Evolutionary conservation across 2,797 vertebrate species (phyloP).

Genomic region (Eutrigla gurnardus): DNA sequence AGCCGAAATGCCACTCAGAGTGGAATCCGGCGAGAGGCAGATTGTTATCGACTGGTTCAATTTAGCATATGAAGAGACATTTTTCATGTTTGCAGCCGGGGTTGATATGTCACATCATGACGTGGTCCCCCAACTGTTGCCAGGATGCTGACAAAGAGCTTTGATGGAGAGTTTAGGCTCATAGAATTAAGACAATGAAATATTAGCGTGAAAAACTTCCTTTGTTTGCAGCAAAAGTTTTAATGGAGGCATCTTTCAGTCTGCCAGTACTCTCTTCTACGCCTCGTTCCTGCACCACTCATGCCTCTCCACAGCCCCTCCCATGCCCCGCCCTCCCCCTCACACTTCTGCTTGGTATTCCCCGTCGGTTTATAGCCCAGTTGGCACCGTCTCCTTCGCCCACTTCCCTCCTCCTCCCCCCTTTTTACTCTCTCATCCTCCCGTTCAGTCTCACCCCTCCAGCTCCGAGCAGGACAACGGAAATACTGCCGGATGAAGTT

Average conservation of each 20-base stretch:
- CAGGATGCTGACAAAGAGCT: slow-evolving; percentile 22
- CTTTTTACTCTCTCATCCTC: slow-evolving; percentile 42
- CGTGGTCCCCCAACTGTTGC: neutral
- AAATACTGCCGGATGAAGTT: slow-evolving; percentile 20
- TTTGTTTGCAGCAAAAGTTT: neutral
- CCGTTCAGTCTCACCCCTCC: slow-evolving; percentile 32
- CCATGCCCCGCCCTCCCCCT: slow-evolving; percentile 30
- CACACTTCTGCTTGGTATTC: slow-evolving; percentile 61
- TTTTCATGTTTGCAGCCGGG: slow-evolving; percentile 10
- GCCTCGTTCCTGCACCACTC: slow-evolving; percentile 24
- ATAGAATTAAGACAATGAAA: neutral
- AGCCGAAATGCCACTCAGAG: slow-evolving; percentile 23
- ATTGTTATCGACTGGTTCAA: slow-evolving; percentile 34
- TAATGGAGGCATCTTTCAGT: slow-evolving; percentile 11
- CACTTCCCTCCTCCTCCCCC: slow-evolving; percentile 8
- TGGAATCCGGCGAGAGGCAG: slow-evolving; percentile 19
- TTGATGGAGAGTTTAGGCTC: slow-evolving; percentile 3
- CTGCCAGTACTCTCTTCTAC: neutral
- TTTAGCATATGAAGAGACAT: slow-evolving; percentile 45
- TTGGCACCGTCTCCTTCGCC: slow-evolving; percentile 63
- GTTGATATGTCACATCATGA: slow-evolving; percentile 40
- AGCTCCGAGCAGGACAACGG: slow-evolving; percentile 10
- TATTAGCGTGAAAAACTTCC: neutral
- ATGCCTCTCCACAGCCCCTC: slow-evolving; percentile 29
- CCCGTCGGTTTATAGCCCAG: slow-evolving; percentile 72